Percentiles rank a stretch among this genome's conserved stretches.
These are phyloP conservation scores for Suricata suricatta DNA, from an alignment of 2,113 vertebrate genomes.

Conservation along the genomic window DNA sequence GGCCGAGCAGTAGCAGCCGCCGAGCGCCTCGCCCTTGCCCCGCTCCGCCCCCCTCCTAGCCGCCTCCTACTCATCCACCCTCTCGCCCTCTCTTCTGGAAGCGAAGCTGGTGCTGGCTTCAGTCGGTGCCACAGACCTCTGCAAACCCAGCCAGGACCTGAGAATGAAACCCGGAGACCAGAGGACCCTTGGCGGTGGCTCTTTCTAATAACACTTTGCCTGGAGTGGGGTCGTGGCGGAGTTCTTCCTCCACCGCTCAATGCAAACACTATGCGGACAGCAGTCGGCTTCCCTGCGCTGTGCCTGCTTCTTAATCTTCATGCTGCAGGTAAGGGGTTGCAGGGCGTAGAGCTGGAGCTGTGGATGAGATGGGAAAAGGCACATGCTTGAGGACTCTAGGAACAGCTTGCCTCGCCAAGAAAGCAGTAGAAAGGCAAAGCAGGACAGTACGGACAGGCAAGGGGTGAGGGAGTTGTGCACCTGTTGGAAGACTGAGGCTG, in stretches of 20 bases:
- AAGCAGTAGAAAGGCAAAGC: not conserved
- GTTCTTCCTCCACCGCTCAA: conserved; percentile 36
- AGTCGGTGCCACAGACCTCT: not conserved
- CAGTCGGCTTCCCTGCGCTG: conserved; percentile 72
- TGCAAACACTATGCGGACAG: conserved; percentile 80
- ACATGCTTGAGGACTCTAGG: conserved; percentile 49
- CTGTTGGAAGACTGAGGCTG: conserved; percentile 65
- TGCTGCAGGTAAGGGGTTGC: conserved; percentile 83
- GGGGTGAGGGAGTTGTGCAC: conserved; percentile 49
- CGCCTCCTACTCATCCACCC: not conserved
- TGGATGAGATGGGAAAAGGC: conserved; percentile 16
- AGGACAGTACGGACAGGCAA: not conserved
- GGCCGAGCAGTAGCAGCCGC: not conserved
- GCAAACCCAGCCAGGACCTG: conserved; percentile 3
- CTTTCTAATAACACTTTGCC: not conserved
- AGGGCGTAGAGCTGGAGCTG: conserved; percentile 24
- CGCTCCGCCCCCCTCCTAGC: not conserved
- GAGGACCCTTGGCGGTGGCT: conserved; percentile 1
- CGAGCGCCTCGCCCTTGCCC: not conserved
- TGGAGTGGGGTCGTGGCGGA: conserved; percentile 50
- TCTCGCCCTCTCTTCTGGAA: not conserved
- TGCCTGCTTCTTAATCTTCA: conserved; percentile 83
- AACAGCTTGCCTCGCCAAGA: not conserved
- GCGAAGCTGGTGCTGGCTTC: not conserved
- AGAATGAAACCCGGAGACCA: not conserved